Percentiles rank a stretch among this genome's conserved stretches.
Evolutionary conservation across 2,113 vertebrate genomes (phyloP).

Genomic region (Cichladusa arquata): DNA sequence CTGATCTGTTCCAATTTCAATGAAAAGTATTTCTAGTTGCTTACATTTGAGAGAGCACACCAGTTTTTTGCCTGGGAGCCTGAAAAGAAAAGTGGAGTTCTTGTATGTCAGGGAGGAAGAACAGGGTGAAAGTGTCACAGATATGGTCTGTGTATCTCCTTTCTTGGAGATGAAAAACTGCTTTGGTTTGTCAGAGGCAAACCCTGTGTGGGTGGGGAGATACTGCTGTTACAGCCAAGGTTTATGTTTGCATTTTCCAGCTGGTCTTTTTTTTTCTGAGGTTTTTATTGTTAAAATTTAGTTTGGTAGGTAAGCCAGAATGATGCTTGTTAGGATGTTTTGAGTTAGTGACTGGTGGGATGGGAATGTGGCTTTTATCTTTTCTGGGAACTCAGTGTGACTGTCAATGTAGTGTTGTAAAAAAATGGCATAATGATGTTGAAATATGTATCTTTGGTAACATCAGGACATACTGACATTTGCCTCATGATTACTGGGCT

Average conservation of each 20-base stretch:
- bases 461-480: background rate
- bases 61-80: background rate
- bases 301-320: background rate
- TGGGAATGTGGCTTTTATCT: background rate
- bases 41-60: rapidly evolving
- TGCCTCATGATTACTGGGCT: background rate
- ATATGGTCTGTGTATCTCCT: background rate
- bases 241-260: background rate
- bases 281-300: background rate
- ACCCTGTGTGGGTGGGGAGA: background rate
- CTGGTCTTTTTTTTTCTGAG: background rate
- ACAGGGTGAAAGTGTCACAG: background rate
- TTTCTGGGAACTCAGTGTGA: background rate
- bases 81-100: background rate
- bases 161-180: background rate
- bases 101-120: background rate
- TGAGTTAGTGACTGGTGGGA: background rate
- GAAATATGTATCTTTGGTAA: background rate
- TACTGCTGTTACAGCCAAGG: background rate
- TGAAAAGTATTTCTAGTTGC: background rate
- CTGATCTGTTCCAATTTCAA: background rate
- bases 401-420: background rate
- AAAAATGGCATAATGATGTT: background rate
- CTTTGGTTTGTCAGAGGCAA: background rate
- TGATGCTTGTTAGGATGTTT: background rate